These are phyloP conservation scores for Volucella inanis DNA, from an alignment of 2,888 invertebrate species.

Conservation along the genomic window DNA sequence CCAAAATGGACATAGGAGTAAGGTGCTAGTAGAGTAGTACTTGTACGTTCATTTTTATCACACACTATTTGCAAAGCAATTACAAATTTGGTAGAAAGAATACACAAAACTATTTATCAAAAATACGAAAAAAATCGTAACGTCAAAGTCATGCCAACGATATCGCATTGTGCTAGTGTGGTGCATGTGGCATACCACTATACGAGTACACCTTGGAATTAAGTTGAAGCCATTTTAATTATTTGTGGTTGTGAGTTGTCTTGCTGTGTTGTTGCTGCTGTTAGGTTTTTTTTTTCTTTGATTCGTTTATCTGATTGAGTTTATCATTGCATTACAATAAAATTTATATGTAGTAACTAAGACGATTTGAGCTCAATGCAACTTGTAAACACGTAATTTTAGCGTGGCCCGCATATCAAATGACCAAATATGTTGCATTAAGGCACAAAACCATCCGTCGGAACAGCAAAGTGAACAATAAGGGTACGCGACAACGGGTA, in stretches of 20 bases:
- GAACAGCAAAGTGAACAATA: slow-evolving; percentile 19
- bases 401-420: slow-evolving; percentile 67
- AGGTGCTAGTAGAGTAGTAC: too few species aligned
- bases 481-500: slow-evolving; percentile 4
- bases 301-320: slow-evolving; percentile 35
- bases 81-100: too few species aligned
- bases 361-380: neutral
- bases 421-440: slow-evolving; percentile 54
- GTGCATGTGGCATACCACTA: too few species aligned
- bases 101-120: too few species aligned
- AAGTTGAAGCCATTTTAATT: neutral
- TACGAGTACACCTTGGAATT: too few species aligned
- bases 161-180: too few species aligned
- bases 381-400: slow-evolving; percentile 59
- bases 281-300: neutral
- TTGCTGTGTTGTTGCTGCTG: neutral
- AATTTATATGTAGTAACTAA: slow-evolving; percentile 2
- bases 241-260: slow-evolving; percentile 40
- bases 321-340: slow-evolving; percentile 53
- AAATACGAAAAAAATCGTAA: too few species aligned
- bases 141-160: too few species aligned
- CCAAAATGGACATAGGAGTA: too few species aligned
- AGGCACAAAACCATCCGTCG: slow-evolving; percentile 42
- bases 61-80: too few species aligned
- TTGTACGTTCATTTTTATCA: too few species aligned